Evolutionary conservation across 2,888 invertebrate species (phyloP).

Genomic region (Melieria picta): DNA sequence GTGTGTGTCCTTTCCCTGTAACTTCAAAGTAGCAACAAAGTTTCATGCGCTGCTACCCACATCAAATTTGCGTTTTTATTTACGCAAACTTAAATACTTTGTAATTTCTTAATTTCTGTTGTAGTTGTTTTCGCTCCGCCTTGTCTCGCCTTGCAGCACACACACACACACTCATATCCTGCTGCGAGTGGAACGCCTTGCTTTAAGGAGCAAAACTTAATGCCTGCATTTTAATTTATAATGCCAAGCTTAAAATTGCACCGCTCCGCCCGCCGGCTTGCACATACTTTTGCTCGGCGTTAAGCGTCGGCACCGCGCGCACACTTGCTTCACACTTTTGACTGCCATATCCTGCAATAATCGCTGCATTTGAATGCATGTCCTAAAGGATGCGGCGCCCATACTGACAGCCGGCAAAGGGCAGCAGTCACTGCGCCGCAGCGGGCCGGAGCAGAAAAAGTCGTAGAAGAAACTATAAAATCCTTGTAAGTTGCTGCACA

Average conservation of each 20-base stretch:
- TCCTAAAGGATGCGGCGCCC: conserved; percentile 12
- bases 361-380: conserved; percentile 33
- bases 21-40: too few species aligned
- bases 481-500: conserved; percentile 37
- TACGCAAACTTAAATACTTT: conserved; percentile 27
- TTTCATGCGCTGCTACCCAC: background rate
- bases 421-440: background rate
- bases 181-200: background rate
- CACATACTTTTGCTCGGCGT: conserved; percentile 19
- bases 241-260: conserved; percentile 52
- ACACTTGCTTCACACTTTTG: background rate
- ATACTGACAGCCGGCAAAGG: conserved; percentile 25
- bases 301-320: conserved; percentile 1
- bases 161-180: conserved; percentile 14
- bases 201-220: conserved; percentile 45
- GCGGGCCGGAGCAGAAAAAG: conserved; percentile 13
- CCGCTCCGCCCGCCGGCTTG: conserved; percentile 47
- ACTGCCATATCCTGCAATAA: conserved; percentile 19
- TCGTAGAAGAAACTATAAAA: conserved; percentile 34
- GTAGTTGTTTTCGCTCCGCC: conserved; percentile 15
- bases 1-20: too few species aligned
- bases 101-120: conserved; percentile 24
- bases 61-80: background rate
- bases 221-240: conserved; percentile 62
- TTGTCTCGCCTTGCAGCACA: background rate